Evolutionary conservation across 1,140 invertebrate genomes (phyloP), one percentile per base, ranked within the genome.

Genomic region (Bombus impatiens): DNA sequence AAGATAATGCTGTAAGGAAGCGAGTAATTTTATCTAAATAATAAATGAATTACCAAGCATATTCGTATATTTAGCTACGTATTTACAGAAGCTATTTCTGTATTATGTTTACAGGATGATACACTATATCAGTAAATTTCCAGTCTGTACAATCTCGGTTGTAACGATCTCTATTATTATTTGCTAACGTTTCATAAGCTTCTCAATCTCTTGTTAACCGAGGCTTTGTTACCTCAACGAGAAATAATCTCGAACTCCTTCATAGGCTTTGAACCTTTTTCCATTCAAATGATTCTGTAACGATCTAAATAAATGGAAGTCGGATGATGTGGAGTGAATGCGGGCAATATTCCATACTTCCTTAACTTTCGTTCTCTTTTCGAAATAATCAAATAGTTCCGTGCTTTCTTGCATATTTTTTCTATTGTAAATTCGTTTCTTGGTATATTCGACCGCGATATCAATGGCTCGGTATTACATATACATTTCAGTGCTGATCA

Each of bases 401-500:
- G 15, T 18, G 10, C 1, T 37, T 12, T 25, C 1, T 1, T 28
- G 2, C 32, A 0, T 22, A 2, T 25, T 10, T 68, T 37, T 13
- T 0, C 2, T 42, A 25, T 15, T 8, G 37, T n/a, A n/a, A 44
- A 42, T 22, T 15, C 3, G 22, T 42, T 15, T n/a, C 28, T 1
- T 37, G 40, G 6, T 6, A 47, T 3, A 32, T n/a, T 28, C 32
- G 15, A 8, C 1, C 15, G n/a, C 0, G 12, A 15, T 77, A 37
- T 40, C 25, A 13, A 77, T 4, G 12, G 2, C 47, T 40, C 53
- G 3, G 28, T 37, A 28, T 35, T 40, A 1, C 13, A 18, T 18
- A 3, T 37, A 15, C 32, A 8, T 72, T 67, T 32, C 91, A 98
- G 98, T 71, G 96, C 96, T 70, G 97, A 97, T 91, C 96, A 97